Evolutionary conservation across 2,888 invertebrate species (phyloP), one percentile per base, ranked within the genome.

Genomic region (Tinea pellionella): DNA sequence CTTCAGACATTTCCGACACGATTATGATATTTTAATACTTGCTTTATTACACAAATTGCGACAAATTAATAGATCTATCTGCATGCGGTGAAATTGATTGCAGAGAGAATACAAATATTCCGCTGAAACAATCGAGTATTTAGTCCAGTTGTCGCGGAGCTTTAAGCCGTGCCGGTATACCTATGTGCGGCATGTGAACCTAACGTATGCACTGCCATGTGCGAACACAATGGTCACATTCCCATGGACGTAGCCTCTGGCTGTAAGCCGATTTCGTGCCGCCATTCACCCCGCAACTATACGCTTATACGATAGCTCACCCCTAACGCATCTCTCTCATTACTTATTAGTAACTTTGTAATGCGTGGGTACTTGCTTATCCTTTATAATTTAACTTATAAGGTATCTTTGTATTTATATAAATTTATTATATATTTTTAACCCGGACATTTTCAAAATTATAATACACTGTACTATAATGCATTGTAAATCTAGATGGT

Each of bases 261-360:
- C 78, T 75, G 79, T 88, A 88, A 88, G 88, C 88, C 86, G 87
- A 88, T 88, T 87, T 84, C 81, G 80, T 86, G 82, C 80, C 87
- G 85, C 83, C 85, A 87, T 73, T 42, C 59, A 59, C 43, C 47
- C 59, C 42, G 30, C 59, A 42, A 19, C 59, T 16, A 16, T 15
- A 24, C 24, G 24, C 24, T 24, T 24, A 24, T 24, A 24, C 42
- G 15, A 57, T 57, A 57, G 53, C 24, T 53, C 24, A 53, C 53
- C 53, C 53, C 24, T 53, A 47, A 15, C 57, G 32, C 32, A 32
- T 32, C 42, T 24, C 53, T 53, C 24, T 53, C 53, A 53, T 53
- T 53, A 53, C 16, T 53, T 53, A 53, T 53, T 53, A 53, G 53
- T 53, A 24, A 53, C 12, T 53, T 53, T 24, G 53, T 53, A 24